Evolutionary conservation across 2,888 invertebrate species (phyloP).

Genomic region (Acrobasis repandana): DNA sequence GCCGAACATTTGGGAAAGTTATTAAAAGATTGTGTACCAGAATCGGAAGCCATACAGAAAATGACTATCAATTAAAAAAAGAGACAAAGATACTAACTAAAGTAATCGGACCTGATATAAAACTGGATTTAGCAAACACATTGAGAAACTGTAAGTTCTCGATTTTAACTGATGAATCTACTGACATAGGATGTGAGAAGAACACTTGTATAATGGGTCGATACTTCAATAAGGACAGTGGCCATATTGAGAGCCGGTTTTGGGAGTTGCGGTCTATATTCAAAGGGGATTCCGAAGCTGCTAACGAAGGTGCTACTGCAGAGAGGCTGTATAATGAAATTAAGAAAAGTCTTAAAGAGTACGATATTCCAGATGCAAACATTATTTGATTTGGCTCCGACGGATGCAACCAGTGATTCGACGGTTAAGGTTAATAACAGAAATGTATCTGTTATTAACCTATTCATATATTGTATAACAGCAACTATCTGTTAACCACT

Average conservation of each 20-base stretch:
- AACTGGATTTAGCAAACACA: background rate
- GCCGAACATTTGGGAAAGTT: background rate
- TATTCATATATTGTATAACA: too few species aligned
- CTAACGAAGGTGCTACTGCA: slow-evolving; percentile 20
- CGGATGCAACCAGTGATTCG: too few species aligned
- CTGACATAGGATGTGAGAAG: background rate
- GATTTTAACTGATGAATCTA: background rate
- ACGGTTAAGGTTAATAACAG: too few species aligned
- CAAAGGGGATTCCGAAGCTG: background rate
- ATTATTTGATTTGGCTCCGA: background rate
- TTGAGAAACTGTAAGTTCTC: background rate
- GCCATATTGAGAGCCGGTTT: background rate
- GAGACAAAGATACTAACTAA: too few species aligned
- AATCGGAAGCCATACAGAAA: background rate
- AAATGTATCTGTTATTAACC: too few species aligned
- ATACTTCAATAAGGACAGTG: background rate
- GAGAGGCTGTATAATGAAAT: background rate
- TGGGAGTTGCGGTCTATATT: background rate
- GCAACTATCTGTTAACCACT: too few species aligned
- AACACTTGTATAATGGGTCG: background rate
- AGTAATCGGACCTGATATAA: too few species aligned
- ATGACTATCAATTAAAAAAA: background rate
- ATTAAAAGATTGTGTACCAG: background rate
- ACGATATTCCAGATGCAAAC: background rate
- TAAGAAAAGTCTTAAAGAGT: background rate